Conservation (phyloP, 2,797 vertebrate genomes). For the Schizopygopsis malacanthus region DNA sequence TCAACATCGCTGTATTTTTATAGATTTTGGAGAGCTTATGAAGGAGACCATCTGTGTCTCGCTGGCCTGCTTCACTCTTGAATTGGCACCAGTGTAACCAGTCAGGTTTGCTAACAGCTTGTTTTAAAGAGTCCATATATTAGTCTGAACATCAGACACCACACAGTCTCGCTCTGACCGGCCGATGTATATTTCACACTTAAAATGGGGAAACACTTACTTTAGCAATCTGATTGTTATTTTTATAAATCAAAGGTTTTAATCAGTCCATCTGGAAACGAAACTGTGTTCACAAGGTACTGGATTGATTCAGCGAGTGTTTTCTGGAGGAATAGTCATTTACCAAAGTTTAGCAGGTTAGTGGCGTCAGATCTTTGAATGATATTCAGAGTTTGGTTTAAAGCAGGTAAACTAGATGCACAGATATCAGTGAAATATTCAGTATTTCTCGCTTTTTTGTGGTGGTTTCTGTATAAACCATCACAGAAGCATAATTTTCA, state of each 20-base stretch:
- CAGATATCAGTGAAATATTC: not conserved
- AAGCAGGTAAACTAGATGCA: not conserved
- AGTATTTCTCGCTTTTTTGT: not conserved
- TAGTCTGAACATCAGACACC: not conserved
- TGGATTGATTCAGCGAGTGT: not conserved
- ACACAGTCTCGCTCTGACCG: not conserved
- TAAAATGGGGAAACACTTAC: not conserved
- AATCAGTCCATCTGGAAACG: not conserved
- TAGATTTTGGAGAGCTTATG: not conserved
- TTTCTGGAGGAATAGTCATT: not conserved
- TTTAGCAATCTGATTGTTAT: not conserved
- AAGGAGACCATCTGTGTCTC: slow-evolving; percentile 37
- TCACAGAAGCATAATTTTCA: not conserved
- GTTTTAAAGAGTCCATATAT: not conserved
- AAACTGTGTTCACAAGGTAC: not conserved
- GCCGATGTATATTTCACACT: not conserved
- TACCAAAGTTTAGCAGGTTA: not conserved
- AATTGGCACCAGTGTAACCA: slow-evolving; percentile 5
- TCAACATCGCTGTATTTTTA: not conserved
- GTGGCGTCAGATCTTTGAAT: not conserved
- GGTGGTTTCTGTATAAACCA: not conserved
- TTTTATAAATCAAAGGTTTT: not conserved
- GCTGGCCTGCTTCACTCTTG: slow-evolving; percentile 1
- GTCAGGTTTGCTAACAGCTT: not conserved
- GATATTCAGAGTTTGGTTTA: not conserved